Base-by-base conservation (phyloP, 2,797 vertebrate species). In the Micrastur ruficollis region DNA sequence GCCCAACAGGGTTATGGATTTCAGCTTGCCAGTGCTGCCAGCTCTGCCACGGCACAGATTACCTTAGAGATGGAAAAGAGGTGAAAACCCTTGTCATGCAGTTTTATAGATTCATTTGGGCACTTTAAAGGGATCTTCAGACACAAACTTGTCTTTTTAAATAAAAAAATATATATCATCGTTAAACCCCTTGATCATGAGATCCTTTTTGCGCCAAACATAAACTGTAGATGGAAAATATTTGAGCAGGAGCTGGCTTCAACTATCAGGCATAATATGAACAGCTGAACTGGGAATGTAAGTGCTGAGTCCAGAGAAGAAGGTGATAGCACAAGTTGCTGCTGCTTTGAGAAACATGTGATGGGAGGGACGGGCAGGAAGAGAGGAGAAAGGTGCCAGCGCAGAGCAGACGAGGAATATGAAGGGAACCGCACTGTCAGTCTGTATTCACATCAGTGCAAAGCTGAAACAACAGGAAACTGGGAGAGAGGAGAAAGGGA, bases 171-270 rank as follows among this genome's bases (percentile, higher is more conserved):
- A 70, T 66, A 22, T 83, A 53, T 74, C 47, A 66, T 84, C 59
- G n/a, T 71, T 89, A 94, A 93, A 71, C 14, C 20, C 52, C 59
- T 89, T 76, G 81, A 85, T 75, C n/a, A 38, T 32, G 85, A 95
- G 93, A 94, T 63, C 73, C 8, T 36, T 89, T 88, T 92, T 89
- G 81, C 3, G 84, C 90, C 86, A 95, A 96, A 90, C 49, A 78
- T 95, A 80, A 97, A 86, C 59, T 89, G 87, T 78, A 83, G 73
- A 89, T 90, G 95, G 89, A 96, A 98, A 97, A 93, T 90, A 95
- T 81, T 61, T 85, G 42, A 94, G 58, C 53, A 78, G 76, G 93
- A 96, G 47, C 79, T 95, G 81, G 89, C 88, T 73, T 70, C 74
- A 68, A 46, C 46, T 91, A 11, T 58, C 52, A 74, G 26, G 87